A percentile compares a stretch with the other conserved stretches of the same genome.
These are phyloP conservation scores for Marmota flaviventris DNA, from an alignment of 2,113 vertebrate species.

Conservation along the genomic window DNA sequence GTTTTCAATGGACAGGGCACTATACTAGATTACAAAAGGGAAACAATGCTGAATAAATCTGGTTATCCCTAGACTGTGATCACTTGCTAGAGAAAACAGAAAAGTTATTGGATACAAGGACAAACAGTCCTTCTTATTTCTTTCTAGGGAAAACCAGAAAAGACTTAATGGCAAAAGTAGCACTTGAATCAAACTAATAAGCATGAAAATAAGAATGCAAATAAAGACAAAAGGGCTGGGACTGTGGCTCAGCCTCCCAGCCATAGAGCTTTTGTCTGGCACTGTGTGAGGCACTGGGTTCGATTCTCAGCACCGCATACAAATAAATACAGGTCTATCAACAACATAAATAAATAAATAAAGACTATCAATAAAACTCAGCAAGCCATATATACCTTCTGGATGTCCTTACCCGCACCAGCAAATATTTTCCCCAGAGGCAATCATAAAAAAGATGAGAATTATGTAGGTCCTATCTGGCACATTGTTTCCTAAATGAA, in stretches of 20 bases:
- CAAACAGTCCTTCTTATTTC: neutral
- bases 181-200: neutral
- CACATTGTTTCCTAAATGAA: slow-evolving; percentile 4
- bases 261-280: no score
- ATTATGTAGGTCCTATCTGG: neutral
- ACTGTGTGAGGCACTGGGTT: no score
- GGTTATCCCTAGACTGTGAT: neutral
- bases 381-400: neutral
- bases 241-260: no score
- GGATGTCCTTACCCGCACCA: neutral
- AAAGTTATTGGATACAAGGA: neutral
- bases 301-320: no score
- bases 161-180: neutral
- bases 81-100: neutral
- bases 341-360: no score
- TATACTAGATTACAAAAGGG: neutral
- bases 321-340: no score
- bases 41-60: slow-evolving; percentile 1
- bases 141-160: neutral
- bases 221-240: neutral
- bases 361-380: neutral
- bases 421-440: neutral
- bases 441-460: neutral
- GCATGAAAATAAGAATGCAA: neutral
- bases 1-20: neutral